Evolutionary conservation across 2,888 invertebrate species (phyloP).

Genomic region (Melanargia galathea): DNA sequence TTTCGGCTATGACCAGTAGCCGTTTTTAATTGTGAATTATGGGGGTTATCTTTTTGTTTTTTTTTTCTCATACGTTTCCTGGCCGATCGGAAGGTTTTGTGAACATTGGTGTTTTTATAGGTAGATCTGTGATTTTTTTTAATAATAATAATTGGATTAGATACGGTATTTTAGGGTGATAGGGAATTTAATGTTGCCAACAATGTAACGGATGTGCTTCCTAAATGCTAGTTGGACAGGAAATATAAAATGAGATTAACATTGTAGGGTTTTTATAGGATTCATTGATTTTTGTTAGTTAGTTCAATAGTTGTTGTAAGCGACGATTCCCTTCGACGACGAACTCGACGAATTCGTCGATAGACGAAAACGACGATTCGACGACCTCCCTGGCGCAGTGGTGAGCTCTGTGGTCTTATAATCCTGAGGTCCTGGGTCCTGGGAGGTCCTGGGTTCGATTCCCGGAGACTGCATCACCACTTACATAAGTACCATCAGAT

Average conservation of each 20-base stretch:
- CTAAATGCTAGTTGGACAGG: slow-evolving; percentile 36
- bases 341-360: too few relatives aligned
- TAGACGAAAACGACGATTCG: too few relatives aligned
- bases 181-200: slow-evolving; percentile 63
- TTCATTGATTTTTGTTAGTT: not conserved
- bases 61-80: slow-evolving; percentile 64
- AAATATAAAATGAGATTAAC: slow-evolving; percentile 25
- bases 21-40: slow-evolving; percentile 81
- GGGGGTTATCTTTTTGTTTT: slow-evolving; percentile 59
- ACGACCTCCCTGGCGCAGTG: too few relatives aligned
- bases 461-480: too few relatives aligned
- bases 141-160: slow-evolving; percentile 62
- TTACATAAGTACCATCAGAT: too few relatives aligned
- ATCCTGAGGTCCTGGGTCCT: too few relatives aligned
- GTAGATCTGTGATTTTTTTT: slow-evolving; percentile 60
- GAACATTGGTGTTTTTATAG: slow-evolving; percentile 72
- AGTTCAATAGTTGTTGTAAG: too few relatives aligned
- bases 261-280: not conserved
- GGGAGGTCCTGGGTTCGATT: too few relatives aligned
- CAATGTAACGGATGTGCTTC: slow-evolving; percentile 67
- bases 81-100: slow-evolving; percentile 74
- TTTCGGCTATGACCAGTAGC: slow-evolving; percentile 81
- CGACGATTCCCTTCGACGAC: too few relatives aligned
- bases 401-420: too few relatives aligned
- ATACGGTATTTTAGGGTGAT: slow-evolving; percentile 65